Conservation (phyloP, 1,140 invertebrate genomes). For the Proctacanthus coquilletti region DNA sequence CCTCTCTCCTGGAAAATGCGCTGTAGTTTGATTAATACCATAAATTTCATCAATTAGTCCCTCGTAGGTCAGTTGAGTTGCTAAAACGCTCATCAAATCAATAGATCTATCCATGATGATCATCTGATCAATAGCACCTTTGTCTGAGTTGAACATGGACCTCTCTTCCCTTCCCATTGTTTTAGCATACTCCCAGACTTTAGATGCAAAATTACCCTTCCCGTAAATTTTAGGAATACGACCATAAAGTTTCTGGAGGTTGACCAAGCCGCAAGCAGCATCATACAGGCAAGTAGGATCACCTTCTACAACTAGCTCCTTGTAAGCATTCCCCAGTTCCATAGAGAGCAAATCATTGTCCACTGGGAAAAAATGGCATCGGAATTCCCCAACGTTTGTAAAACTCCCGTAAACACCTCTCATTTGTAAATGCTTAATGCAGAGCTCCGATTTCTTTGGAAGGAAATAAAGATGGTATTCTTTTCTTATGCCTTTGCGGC, state of each 20-base stretch:
- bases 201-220: slow-evolving; percentile 74
- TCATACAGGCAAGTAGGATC: slow-evolving; percentile 78
- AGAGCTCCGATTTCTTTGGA: slow-evolving; percentile 71
- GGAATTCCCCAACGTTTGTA: slow-evolving; percentile 65
- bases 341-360: slow-evolving; percentile 88
- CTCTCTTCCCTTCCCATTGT: slow-evolving; percentile 57
- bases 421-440: slow-evolving; percentile 69
- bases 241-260: slow-evolving; percentile 76
- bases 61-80: slow-evolving; percentile 94
- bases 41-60: slow-evolving; percentile 69
- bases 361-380: slow-evolving; percentile 77
- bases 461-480: slow-evolving; percentile 76
- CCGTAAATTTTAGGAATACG: slow-evolving; percentile 79
- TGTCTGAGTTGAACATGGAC: slow-evolving; percentile 31
- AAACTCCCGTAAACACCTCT: slow-evolving; percentile 66
- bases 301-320: slow-evolving; percentile 73
- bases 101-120: slow-evolving; percentile 76
- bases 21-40: slow-evolving; percentile 46
- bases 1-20: slow-evolving; percentile 69
- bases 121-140: slow-evolving; percentile 67
- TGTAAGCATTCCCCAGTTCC: slow-evolving; percentile 68
- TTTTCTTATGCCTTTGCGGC: slow-evolving; percentile 24
- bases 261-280: slow-evolving; percentile 73
- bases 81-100: slow-evolving; percentile 82
- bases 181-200: slow-evolving; percentile 77